Base-by-base conservation (phyloP, 2,888 invertebrate species). In the Augochlorella aurata region DNA sequence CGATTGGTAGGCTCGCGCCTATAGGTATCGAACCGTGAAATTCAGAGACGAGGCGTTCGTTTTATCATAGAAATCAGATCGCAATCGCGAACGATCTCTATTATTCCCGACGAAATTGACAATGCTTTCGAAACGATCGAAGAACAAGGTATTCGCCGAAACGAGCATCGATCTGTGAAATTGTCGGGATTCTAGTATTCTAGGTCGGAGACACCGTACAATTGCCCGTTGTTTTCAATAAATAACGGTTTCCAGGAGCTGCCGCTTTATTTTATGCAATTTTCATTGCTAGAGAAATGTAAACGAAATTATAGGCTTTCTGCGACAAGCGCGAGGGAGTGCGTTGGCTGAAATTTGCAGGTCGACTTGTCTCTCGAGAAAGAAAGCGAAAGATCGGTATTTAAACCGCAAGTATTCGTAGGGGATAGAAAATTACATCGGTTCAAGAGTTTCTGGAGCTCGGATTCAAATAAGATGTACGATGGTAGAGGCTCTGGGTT, bases 111-210 rank as follows among this genome's bases (percentile, higher is more conserved):
- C 4, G 16, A 24, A 45, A 67, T 77, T 66, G 71, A 71, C 77
- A 75, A 73, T 79, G 38, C 81, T 78, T 81, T 77, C 79, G 67
- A 73, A 79, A 73, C 58, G 61, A 67, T 49, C 24, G 50, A 24
- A 9, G 14, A 10, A 14, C 12, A 18, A 49, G 58, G 67, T 74
- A 54, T 75, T 77, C 24, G 18, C 24, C n/a, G 24, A 49, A 38
- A 61, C 54, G 65, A n/a, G 70, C 68, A 82, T 78, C 68, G 82
- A 81, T 79, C 77, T 85, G 85, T 87, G 87, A 86, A 87, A 86
- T 83, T 68, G 74, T 74, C 70, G 61, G 77, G 79, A 79, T 79
- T 82, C 74, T 52, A 21, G 52, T 71, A 66, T 79, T 79, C 73
- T 63, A 70, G 70, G 73, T 45, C 69, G 69, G 47, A 66, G 52